These are phyloP conservation scores for Hylaeus volcanicus DNA, from an alignment of 1,140 invertebrate species.

Conservation along the genomic window DNA sequence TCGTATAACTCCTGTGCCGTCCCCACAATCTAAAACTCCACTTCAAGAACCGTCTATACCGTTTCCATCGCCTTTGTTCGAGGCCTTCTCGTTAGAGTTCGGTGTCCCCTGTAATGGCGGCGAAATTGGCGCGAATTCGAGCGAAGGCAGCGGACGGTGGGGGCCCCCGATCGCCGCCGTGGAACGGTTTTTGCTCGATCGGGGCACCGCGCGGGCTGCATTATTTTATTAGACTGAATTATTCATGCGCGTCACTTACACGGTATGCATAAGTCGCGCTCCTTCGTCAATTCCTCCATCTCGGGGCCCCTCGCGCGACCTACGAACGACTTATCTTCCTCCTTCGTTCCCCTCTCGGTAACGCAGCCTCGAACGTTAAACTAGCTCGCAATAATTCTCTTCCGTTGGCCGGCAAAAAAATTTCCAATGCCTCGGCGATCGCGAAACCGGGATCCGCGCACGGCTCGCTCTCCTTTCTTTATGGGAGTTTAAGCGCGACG, in stretches of 20 bases:
- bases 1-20: too few species aligned
- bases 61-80: too few species aligned
- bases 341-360: background rate
- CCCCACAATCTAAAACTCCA: too few species aligned
- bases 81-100: background rate
- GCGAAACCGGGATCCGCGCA: background rate
- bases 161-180: conserved; percentile 19
- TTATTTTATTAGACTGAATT: conserved; percentile 80
- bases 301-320: background rate
- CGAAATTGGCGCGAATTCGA: conserved; percentile 24
- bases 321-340: conserved; percentile 7
- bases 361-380: background rate
- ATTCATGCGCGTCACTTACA: conserved; percentile 79
- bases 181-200: conserved; percentile 51
- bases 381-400: conserved; percentile 23
- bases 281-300: conserved; percentile 73
- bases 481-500: conserved; percentile 29
- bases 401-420: conserved; percentile 11
- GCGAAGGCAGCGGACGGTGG: background rate
- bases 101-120: too few species aligned
- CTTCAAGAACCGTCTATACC: too few species aligned
- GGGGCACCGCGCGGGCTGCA: conserved; percentile 63
- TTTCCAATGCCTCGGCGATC: background rate
- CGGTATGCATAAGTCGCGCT: conserved; percentile 77
- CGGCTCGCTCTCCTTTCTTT: conserved; percentile 24